Evolutionary conservation across 2,888 invertebrate species (phyloP).

Genomic region (Mythimna vitellina): DNA sequence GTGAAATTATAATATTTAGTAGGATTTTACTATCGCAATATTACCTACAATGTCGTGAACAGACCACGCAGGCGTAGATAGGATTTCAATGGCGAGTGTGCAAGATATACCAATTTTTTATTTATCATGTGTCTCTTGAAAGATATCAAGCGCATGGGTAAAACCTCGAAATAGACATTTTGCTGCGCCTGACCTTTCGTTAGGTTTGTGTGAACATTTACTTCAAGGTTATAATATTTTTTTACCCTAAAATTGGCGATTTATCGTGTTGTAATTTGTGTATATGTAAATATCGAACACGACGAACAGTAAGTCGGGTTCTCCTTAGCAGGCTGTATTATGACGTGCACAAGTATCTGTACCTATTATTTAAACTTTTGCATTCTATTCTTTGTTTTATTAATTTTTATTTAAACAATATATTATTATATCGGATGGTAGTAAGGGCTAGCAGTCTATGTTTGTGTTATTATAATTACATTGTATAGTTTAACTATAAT

Average conservation of each 20-base stretch:
- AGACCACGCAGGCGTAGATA: neutral
- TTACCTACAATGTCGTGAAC: neutral
- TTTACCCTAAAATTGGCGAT: conserved; percentile 3
- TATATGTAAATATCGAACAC: conserved; percentile 35
- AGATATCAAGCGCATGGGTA: neutral
- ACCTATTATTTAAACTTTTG: conserved; percentile 50
- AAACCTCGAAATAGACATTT: neutral
- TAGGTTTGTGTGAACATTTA: neutral
- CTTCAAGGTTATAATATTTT: neutral
- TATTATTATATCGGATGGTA: conserved; percentile 54
- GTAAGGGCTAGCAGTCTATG: conserved; percentile 61
- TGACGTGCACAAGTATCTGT: conserved; percentile 61
- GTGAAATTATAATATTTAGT: neutral
- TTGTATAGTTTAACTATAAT: conserved; percentile 60
- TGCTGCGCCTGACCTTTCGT: neutral
- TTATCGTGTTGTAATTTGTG: conserved; percentile 27
- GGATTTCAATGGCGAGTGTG: conserved; percentile 9
- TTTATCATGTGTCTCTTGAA: too few relatives aligned
- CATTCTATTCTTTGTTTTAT: conserved; percentile 47
- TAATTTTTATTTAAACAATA: conserved; percentile 50
- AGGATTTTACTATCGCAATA: neutral
- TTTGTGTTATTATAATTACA: conserved; percentile 62
- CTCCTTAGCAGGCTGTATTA: conserved; percentile 46
- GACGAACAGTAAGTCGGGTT: conserved; percentile 40
- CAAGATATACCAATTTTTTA: neutral